Evolutionary conservation across 2,888 invertebrate genomes (phyloP), one percentile per base, ranked within the genome.

Genomic region (Eupithecia subfuscata): DNA sequence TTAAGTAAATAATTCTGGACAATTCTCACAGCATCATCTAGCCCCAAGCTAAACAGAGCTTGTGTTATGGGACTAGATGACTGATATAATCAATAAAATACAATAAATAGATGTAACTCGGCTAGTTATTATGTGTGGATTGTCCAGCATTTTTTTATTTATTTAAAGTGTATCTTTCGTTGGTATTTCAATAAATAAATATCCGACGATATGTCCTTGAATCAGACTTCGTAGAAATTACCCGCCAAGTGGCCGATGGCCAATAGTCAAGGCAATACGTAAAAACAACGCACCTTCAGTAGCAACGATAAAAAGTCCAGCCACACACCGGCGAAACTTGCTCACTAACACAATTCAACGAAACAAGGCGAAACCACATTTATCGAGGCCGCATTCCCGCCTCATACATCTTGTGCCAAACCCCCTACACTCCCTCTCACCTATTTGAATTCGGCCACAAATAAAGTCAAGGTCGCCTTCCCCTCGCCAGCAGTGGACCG

Each of bases 371-470:
- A 45, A 69, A 69, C 25, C 18, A 3, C 40, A 22, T 16, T 71
- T 56, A 34, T n/a, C 67, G 34, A 45, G 64, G 52, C 25, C 40
- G 45, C n/a, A 71, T 52, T 37, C 64, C n/a, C n/a, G 64, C 18
- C 65, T 65, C 67, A 67, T 74, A 67, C 22, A 67, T 63, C 68
- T 71, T 68, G 37, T 25, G 48, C 69, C 40, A 22, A 52, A 48
- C 60, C 12, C 67, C 56, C 43, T 7, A 30, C 48, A 40, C 22
- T 11, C 22, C 70, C 65, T 30, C 40, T 16, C n/a, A 45, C 63
- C 63, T 63, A 71, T 71, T 69, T 63, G 71, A 75, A 69, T 75
- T 71, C 6, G 68, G 75, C 48, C 69, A 69, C 69, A 71, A 71
- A 75, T 71, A 69, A 71, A 71, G 75, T 71, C 63, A 75, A 71